These are phyloP conservation scores for Hipparchia sbordonii DNA, from an alignment of 2,888 invertebrate genomes.

Conservation along the genomic window DNA sequence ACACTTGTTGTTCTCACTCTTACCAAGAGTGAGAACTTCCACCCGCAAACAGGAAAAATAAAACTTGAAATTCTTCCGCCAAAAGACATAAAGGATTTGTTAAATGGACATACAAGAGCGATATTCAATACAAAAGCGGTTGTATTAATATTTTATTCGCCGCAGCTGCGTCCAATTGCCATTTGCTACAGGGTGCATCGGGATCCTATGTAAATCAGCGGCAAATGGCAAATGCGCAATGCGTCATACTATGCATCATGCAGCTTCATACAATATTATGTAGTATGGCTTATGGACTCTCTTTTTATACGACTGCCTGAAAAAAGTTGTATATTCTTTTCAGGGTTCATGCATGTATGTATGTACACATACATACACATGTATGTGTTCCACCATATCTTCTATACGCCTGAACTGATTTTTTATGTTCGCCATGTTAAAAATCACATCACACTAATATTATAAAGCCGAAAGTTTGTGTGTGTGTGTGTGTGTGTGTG, in stretches of 20 bases:
- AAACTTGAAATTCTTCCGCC: slow-evolving; percentile 10
- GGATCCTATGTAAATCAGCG: slow-evolving; percentile 60
- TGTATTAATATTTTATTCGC: slow-evolving; percentile 67
- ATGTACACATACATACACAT: too few relatives aligned
- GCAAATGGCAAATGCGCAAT: slow-evolving; percentile 62
- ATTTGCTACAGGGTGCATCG: slow-evolving; percentile 45
- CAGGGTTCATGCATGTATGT: too few relatives aligned
- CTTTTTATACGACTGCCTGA: too few relatives aligned
- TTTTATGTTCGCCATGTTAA: too few relatives aligned
- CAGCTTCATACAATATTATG: slow-evolving; percentile 67
- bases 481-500: too few relatives aligned
- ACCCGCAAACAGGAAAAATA: slow-evolving; percentile 10
- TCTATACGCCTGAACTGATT: too few relatives aligned
- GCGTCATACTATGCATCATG: slow-evolving; percentile 62
- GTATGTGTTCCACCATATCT: too few relatives aligned
- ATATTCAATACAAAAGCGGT: slow-evolving; percentile 51
- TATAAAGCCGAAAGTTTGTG: too few relatives aligned
- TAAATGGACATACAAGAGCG: slow-evolving; percentile 32
- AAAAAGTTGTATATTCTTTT: too few relatives aligned
- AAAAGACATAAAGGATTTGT: slow-evolving; percentile 30
- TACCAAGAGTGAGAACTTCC: not conserved
- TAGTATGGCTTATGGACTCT: slow-evolving; percentile 40
- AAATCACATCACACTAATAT: too few relatives aligned
- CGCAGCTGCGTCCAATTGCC: slow-evolving; percentile 61
- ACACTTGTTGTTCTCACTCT: slow-evolving; percentile 4